A percentile compares a stretch with the other conserved stretches of the same genome.
Conservation (phyloP, 2,113 vertebrate genomes). For the Nipponia nippon region DNA sequence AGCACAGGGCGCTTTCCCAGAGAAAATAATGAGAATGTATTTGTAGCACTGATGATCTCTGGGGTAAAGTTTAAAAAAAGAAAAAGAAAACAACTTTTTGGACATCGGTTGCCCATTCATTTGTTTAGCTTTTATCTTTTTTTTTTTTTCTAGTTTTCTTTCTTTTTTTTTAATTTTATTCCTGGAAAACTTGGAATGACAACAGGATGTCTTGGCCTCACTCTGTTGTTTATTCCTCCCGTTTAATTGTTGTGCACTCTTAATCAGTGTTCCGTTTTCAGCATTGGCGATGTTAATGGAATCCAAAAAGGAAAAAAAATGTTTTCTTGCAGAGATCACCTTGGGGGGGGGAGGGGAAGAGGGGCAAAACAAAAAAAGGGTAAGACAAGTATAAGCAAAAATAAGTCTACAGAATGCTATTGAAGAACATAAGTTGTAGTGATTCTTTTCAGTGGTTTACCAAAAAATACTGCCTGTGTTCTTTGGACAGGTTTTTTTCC, state of each 20-base stretch:
- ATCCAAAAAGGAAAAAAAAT: not conserved
- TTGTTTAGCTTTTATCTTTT: not conserved
- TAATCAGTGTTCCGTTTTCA: not conserved
- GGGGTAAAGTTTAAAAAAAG: not conserved
- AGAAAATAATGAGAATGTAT: not conserved
- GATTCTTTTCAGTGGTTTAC: not conserved
- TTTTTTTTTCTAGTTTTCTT: too few relatives aligned
- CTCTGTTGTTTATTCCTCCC: not conserved
- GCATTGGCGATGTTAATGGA: not conserved
- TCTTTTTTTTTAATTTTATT: not conserved
- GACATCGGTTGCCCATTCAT: not conserved
- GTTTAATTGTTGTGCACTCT: not conserved
- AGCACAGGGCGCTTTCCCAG: not conserved
- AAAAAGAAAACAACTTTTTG: not conserved
- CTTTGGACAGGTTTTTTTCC: not conserved
- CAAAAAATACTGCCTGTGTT: not conserved
- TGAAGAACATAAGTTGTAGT: not conserved
- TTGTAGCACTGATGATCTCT: not conserved
- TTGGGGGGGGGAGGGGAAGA: too few relatives aligned
- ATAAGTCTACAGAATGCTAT: not conserved
- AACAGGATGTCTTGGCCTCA: not conserved
- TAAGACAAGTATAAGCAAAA: not conserved
- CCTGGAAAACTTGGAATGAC: not conserved
- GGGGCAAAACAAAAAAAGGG: not conserved
- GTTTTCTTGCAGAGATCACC: not conserved